phyloP scores from a whole-genome alignment of 2,888 invertebrate species.

The Desoria tigrina region DNA sequence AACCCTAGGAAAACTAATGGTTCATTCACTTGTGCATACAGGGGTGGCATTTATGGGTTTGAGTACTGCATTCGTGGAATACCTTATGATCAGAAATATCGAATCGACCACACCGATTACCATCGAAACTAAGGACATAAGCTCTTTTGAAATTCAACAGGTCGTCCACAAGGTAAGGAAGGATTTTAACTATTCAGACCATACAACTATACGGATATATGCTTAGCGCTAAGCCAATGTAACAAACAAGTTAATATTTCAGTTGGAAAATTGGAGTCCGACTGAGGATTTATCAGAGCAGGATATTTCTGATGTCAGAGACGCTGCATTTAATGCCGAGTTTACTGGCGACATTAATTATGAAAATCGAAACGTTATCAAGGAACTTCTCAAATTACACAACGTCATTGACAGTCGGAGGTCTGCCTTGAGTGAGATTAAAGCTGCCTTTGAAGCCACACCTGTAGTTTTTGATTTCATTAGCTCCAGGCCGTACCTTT shows the following conservation, averaged over 20 bases:
- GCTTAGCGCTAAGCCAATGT: neutral
- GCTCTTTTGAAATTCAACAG: neutral
- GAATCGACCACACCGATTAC: neutral
- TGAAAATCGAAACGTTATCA: neutral
- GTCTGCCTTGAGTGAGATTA: neutral
- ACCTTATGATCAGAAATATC: neutral
- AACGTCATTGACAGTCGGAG: constrained; percentile 5
- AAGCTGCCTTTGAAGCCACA: neutral
- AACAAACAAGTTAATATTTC: too few species aligned
- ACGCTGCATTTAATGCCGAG: neutral
- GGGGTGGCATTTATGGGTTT: neutral
- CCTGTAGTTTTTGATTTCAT: neutral
- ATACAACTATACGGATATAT: neutral
- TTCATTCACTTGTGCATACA: constrained; percentile 3
- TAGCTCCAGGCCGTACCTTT: neutral
- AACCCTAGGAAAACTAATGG: neutral
- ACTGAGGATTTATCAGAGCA: neutral
- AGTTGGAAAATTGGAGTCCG: too few species aligned
- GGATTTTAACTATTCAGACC: too few species aligned
- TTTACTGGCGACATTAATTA: neutral
- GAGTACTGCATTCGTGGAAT: neutral
- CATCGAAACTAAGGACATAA: neutral
- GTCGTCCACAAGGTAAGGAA: neutral
- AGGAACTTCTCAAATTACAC: neutral
- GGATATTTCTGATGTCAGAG: neutral